Evolutionary conservation across 1,140 invertebrate genomes (phyloP), one percentile per base, ranked within the genome.

Genomic region (Penaeus vannamei): DNA sequence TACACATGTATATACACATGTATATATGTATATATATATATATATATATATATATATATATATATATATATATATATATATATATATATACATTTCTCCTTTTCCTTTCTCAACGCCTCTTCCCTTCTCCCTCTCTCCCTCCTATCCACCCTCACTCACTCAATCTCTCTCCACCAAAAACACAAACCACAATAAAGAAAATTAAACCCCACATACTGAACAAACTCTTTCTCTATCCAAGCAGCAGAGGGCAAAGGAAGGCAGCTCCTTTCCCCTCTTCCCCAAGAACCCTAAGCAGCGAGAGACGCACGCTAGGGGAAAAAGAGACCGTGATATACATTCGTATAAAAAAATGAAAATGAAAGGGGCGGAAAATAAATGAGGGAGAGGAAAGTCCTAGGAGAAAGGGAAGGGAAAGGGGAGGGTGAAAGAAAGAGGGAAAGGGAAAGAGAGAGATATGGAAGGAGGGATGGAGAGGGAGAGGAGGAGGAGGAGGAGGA

Each of bases 61-160:
- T 36, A 72, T 36, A 72, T 36, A 72, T 72, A 72, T 36, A 72
- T 72, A 72, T 36, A 72, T 36, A 72, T 36, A 72, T 36, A 36
- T 72, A 72, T 72, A 72, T 72, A 72, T 20, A 32, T 85, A 42
- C 66, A 72, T 46, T 46, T 46, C 10, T 46, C 10, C 42, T 46
- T 46, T 10, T 46, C 17, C 66, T 14, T n/a, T 12, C 2, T 23
- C 66, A 14, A 10, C 14, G 12, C 12, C 14, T 72, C 23, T 72
- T 23, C 32, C 66, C n/a, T 32, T n/a, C 69, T 72, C n/a, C 26
- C n/a, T 8, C 10, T 12, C 1, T 8, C 14, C 46, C 10, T 8
- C 10, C 10, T 8, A 2, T 12, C 10, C 0, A 5, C 46, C 8
- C 3, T 53, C 10, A 7, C 46, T 53, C 46, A 53, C 46, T 53